Base-by-base conservation (phyloP, 2,797 vertebrate genomes). In the Pseudochirops cupreus region DNA sequence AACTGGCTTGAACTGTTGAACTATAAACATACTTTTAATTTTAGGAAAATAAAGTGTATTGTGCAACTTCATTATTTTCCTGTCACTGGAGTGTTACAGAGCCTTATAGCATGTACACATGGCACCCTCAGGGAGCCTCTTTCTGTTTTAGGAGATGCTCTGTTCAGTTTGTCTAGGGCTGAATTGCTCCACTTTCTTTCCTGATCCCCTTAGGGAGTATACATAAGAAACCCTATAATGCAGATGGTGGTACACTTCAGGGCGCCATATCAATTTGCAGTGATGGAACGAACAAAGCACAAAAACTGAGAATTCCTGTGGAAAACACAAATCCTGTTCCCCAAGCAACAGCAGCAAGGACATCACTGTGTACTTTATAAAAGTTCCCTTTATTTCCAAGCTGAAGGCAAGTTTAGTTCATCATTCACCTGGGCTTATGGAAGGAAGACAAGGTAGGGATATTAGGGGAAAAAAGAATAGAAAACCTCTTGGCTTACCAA, bases 401-500 rank as follows among this genome's bases (percentile, higher is more conserved):
- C 90, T 56, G 39, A 91, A 92, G 54, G 18, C 39, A 90, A 50
- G 91, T 53, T 26, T 12, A 67, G 96, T 58, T 56, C 62, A 59
- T 93, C 67, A 62, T 33, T 90, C 24, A 4, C 2, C 56, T 93
- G 91, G 74, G 67, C 57, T 94, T 39, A 90, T 0, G 1, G 58
- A 39, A 55, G 53, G 94, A 82, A 89, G 62, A 92, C 67, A 18
- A 89, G 52, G 33, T 5, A 16, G 0, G 0, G n/a, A 2, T 1
- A 0, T 0, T 0, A 90, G 0, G 90, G n/a, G 90, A 0, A 58
- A 94, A 94, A 50, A 0, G 0, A 91, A 55, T 56, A 56, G 46
- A 57, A 95, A 6, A 97, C 1, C 50, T 1, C 24, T 57, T 7
- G 93, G 31, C 99, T 99, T 98, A 99, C 99, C 99, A 93, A 99